These are phyloP conservation scores for Dexiosoma caninum DNA, from an alignment of 2,888 invertebrate genomes.

Conservation along the genomic window DNA sequence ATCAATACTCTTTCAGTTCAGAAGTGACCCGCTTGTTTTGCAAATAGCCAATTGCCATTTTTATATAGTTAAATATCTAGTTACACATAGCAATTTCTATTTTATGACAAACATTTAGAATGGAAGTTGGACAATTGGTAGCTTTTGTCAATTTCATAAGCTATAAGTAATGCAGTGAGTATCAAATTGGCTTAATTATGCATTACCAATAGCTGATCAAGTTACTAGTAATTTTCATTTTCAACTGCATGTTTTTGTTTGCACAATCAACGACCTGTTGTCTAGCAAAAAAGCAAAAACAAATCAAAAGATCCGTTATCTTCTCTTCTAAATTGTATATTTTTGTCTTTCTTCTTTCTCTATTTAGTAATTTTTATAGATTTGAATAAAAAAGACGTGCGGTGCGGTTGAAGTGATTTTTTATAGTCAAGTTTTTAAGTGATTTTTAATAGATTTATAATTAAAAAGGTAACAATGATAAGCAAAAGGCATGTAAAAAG, in stretches of 20 bases:
- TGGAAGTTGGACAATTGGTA: too few relatives aligned
- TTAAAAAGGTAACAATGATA: constrained; percentile 5
- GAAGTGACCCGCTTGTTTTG: too few relatives aligned
- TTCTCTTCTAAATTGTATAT: neutral
- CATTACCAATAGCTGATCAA: neutral
- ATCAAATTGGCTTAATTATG: neutral
- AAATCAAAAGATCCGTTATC: neutral
- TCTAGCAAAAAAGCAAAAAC: neutral
- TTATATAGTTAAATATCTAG: too few relatives aligned
- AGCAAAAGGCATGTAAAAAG: too few relatives aligned
- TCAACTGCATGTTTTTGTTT: neutral
- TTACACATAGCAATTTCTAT: neutral
- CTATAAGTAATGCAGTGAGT: neutral
- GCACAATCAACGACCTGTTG: neutral
- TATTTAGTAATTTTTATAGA: neutral
- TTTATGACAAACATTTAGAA: too few relatives aligned
- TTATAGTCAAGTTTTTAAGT: too few relatives aligned
- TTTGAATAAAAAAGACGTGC: neutral
- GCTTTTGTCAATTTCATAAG: too few relatives aligned
- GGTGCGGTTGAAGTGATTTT: neutral
- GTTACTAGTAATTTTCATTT: neutral
- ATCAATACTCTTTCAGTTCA: too few relatives aligned
- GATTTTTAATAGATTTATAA: too few relatives aligned
- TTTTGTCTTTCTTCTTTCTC: neutral
- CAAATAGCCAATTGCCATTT: too few relatives aligned